Evolutionary conservation across 2,888 invertebrate genomes (phyloP), one percentile per base, ranked within the genome.

Genomic region (Aphrophora alni): DNA sequence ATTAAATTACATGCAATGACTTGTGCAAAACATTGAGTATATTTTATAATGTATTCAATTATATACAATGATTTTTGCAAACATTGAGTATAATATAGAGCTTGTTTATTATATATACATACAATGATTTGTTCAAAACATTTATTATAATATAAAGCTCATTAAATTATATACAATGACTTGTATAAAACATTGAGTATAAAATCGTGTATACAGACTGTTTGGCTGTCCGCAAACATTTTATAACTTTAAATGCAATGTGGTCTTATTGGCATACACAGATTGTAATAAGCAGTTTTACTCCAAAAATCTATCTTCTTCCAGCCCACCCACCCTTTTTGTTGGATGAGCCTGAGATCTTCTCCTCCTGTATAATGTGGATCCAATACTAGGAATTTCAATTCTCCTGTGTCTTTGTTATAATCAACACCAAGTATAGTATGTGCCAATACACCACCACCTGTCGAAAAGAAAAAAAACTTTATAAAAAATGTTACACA

Each of bases 251-350:
- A 90, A 84, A 90, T 86, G 82, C 88, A 88, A 78, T 86, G 87
- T 33, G 92, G 92, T 87, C 91, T 89, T 86, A 93, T 95, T 26
- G 99, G 99, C 89, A 99, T 91, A 89, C 99, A 99, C 88, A 99
- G 91, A 88, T 99, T 99, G 87, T 99, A 99, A 89, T 97, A 98
- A 81, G 97, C 95, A 86, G 93, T 94, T 88, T 96, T 95, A 86
- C 95, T 94, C 99, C 99, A 99, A 89, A 99, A 99, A 83, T 95
- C 94, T 1, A 93, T 90, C 33, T 92, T 93, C 88, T 99, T 99
- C 99, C 99, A 99, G 0, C 95, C 97, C 88, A 99, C 98, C 97
- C 98, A 98, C 7, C 98, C 98, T 90, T 98, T 95, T 82, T 90
- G 91, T 84, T 93, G 90, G 75, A 96, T 92, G 0, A 90, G 91